These are phyloP conservation scores for Sarcophilus harrisii DNA, from an alignment of 2,797 vertebrate genomes.

Conservation along the genomic window DNA sequence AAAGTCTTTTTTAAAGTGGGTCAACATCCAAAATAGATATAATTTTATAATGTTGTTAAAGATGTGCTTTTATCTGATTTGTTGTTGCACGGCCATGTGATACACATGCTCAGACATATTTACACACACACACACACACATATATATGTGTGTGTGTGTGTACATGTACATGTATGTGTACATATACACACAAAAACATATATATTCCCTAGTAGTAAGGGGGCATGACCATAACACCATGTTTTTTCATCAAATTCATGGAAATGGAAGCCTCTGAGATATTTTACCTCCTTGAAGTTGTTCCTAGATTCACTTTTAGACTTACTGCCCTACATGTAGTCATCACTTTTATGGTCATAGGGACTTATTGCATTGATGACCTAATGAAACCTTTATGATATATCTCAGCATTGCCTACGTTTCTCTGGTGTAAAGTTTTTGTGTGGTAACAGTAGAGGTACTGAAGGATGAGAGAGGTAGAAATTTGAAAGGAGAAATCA, in stretches of 20 bases:
- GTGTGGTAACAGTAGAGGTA: not conserved
- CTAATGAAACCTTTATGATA: not conserved
- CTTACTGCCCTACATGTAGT: no score
- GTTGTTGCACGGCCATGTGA: not conserved
- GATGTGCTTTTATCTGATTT: not conserved
- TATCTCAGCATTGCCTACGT: not conserved
- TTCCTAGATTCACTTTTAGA: not conserved
- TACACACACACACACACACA: not conserved
- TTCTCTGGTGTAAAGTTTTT: not conserved
- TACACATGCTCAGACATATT: no score
- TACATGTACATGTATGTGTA: no score
- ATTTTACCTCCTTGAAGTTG: not conserved
- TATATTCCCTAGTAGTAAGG: not conserved
- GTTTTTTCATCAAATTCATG: not conserved
- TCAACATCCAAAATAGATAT: not conserved
- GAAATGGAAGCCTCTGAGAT: not conserved
- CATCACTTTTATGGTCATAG: not conserved
- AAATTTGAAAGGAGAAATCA: not conserved
- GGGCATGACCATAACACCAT: not conserved
- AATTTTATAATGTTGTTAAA: not conserved
- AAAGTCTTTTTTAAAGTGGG: not conserved
- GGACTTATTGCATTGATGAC: not conserved
- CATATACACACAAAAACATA: no score
- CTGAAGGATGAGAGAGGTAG: not conserved
- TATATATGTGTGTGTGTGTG: not conserved